Evolutionary conservation across 1,140 invertebrate genomes (phyloP).

Genomic region (Drosophila willistoni): DNA sequence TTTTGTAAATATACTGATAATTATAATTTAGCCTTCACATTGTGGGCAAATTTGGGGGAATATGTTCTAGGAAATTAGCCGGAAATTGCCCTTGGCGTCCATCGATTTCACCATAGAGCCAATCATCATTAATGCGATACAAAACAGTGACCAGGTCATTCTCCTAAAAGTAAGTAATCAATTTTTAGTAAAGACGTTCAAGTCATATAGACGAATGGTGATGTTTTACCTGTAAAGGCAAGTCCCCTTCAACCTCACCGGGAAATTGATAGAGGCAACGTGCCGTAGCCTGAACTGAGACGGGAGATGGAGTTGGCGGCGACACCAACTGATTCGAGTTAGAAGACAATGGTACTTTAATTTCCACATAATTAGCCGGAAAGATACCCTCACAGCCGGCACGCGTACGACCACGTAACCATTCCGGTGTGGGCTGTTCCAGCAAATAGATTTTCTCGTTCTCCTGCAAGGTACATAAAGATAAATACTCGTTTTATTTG

Average conservation of each 20-base stretch:
- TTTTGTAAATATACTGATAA: constrained; percentile 30
- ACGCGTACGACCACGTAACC: constrained; percentile 89
- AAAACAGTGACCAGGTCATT: constrained; percentile 88
- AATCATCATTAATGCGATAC: constrained; percentile 90
- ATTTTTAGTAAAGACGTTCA: not conserved
- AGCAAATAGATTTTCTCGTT: constrained; percentile 89
- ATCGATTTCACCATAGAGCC: constrained; percentile 90
- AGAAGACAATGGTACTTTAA: constrained; percentile 87
- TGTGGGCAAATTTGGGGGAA: constrained; percentile 83
- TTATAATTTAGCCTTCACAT: constrained; percentile 46
- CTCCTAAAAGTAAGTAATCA: constrained; percentile 50
- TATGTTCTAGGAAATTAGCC: constrained; percentile 89
- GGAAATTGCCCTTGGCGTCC: constrained; percentile 91
- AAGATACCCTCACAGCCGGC: constrained; percentile 90
- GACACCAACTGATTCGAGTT: constrained; percentile 61
- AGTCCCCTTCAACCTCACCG: constrained; percentile 86
- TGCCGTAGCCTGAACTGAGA: constrained; percentile 62
- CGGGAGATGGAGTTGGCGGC: constrained; percentile 24
- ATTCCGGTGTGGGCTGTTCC: constrained; percentile 89
- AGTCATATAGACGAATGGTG: not conserved
- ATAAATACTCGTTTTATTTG: not conserved
- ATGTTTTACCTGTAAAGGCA: constrained; percentile 84
- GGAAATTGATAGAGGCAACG: constrained; percentile 86
- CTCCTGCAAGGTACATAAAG: constrained; percentile 84
- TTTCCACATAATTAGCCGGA: constrained; percentile 90